phyloP scores from a whole-genome alignment of 2,797 vertebrate species.

The Anniella stebbinsi region DNA sequence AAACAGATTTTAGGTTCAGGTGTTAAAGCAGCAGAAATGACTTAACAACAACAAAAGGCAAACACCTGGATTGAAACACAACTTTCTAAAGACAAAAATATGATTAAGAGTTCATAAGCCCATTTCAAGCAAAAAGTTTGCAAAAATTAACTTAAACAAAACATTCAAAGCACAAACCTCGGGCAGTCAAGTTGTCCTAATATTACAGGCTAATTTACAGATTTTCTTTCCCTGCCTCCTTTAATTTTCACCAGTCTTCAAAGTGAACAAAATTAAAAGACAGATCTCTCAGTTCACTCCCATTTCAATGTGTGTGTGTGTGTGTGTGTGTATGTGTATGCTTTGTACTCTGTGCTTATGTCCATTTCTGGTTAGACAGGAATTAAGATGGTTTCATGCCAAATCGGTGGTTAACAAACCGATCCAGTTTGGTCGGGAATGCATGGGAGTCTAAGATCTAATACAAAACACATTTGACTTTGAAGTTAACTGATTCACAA shows the following conservation, averaged over 20 bases:
- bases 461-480: neutral
- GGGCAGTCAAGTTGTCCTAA: neutral
- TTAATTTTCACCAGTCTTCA: constrained; percentile 6
- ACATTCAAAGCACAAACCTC: no score
- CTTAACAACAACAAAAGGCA: neutral
- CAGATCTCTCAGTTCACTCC: neutral
- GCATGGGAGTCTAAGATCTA: neutral
- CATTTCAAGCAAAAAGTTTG: neutral
- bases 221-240: neutral
- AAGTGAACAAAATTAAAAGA: constrained; percentile 27
- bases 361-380: neutral
- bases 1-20: no score
- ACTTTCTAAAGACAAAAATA: neutral
- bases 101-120: neutral
- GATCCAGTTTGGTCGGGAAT: neutral
- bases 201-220: neutral
- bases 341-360: neutral
- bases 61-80: neutral
- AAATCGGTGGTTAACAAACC: neutral
- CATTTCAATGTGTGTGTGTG: neutral
- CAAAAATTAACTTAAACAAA: neutral
- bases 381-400: neutral
- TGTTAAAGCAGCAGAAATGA: no score
- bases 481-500: neutral
- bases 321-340: neutral